Base-by-base conservation (phyloP, 2,113 vertebrate genomes). In the Tonatia bakeri region DNA sequence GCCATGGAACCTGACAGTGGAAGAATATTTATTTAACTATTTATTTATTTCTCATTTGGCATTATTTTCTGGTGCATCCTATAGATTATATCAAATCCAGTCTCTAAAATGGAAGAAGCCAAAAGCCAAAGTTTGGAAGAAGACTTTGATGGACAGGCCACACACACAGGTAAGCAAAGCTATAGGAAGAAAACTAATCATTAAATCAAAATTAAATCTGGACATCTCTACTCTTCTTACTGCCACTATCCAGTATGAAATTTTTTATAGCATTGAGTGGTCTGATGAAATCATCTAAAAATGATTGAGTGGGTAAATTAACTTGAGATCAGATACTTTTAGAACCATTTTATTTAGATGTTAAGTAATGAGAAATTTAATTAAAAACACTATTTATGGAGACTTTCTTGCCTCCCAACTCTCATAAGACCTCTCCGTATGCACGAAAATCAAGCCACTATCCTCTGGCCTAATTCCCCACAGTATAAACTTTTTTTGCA, bases 161-260 rank as follows among this genome's bases (percentile, higher is more conserved):
- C 98, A 90, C 99, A 99, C 43, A 99, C 99, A 98, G 99, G 99
- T 99, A 98, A 99, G 96, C 40, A 98, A 97, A 94, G 11, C 4
- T 5, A 50, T 7, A 96, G 88, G n/a, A 28, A 94, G 10, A 91
- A 81, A 56, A n/a, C n/a, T 43, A 61, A 70, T 11, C 50, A 65
- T 47, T 90, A 56, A 92, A 61, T 24, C 70, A 86, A 88, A 64
- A 92, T 85, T 77, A 52, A 77, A 61, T 85, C 33, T 75, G 43
- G 14, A 89, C 47, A 73, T 72, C 15, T 7, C 9, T 59, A 92
- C 56, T 77, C 7, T 88, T 81, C 36, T 61, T 59, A 65, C 12
- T 52, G 9, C 16, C 12, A 87, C 9, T 52, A 31, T 72, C 75
- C 10, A 90, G 45, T 38, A 47, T 79, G 12, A 64, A 81, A 89